Conservation (phyloP, 2,888 invertebrate genomes). For the Argyresthia albistria region DNA sequence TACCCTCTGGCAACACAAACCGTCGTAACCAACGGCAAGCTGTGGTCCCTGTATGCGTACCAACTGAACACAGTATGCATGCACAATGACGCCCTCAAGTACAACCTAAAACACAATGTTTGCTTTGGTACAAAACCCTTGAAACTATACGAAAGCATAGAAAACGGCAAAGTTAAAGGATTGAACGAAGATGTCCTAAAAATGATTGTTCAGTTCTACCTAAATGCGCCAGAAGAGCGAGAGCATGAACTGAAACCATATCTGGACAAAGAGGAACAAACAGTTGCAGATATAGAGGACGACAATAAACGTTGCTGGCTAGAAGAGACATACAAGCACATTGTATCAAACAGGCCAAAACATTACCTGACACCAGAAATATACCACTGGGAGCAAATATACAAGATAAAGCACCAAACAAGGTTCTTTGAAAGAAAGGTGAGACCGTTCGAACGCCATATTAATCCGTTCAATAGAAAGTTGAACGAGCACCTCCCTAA, state of each 20-base stretch:
- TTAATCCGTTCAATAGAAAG: constrained; percentile 74
- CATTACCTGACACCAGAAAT: constrained; percentile 77
- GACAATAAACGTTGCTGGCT: constrained; percentile 79
- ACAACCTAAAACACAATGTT: constrained; percentile 81
- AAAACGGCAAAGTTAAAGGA: constrained; percentile 80
- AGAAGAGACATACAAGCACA: constrained; percentile 77
- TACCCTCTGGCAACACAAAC: constrained; percentile 94
- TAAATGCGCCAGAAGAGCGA: constrained; percentile 76
- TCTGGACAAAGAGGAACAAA: constrained; percentile 69
- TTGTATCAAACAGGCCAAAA: constrained; percentile 78
- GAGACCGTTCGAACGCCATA: constrained; percentile 78
- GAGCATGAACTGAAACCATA: constrained; percentile 81
- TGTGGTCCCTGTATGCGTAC: constrained; percentile 90
- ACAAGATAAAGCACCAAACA: constrained; percentile 80
- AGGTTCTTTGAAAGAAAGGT: constrained; percentile 78
- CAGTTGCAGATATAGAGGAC: constrained; percentile 79
- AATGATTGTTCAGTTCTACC: constrained; percentile 80
- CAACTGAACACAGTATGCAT: constrained; percentile 90
- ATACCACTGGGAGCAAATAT: constrained; percentile 87
- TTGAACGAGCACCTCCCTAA: constrained; percentile 77
- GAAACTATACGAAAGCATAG: constrained; percentile 82
- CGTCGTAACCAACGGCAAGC: constrained; percentile 88
- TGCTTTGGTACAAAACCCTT: constrained; percentile 84
- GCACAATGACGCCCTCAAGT: constrained; percentile 73
- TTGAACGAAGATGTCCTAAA: constrained; percentile 86